These are phyloP conservation scores for Accipiter virgatus DNA, from an alignment of 2,113 vertebrate species.

Conservation along the genomic window DNA sequence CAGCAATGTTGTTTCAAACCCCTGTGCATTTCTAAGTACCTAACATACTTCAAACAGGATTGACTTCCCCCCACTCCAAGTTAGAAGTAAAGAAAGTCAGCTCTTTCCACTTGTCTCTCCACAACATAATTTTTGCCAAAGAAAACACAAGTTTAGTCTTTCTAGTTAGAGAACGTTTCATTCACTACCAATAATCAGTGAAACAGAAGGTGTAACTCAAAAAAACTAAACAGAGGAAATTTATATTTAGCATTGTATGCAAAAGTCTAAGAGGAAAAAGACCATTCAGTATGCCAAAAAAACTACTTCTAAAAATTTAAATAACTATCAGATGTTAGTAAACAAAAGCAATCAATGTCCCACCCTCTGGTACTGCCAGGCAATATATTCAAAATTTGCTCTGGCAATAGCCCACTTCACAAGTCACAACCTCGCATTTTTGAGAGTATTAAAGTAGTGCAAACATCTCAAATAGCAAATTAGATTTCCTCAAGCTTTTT, in stretches of 20 bases:
- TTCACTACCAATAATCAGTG: background rate
- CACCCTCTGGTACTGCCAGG: background rate
- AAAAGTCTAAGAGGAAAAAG: background rate
- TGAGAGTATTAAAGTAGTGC: background rate
- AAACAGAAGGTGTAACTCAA: background rate
- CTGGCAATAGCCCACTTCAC: background rate
- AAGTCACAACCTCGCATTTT: background rate
- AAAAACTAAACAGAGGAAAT: background rate
- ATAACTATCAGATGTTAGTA: background rate
- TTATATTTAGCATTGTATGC: background rate
- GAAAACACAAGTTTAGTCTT: background rate
- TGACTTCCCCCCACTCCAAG: no score
- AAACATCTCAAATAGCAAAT: background rate
- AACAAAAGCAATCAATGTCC: background rate
- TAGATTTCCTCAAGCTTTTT: background rate
- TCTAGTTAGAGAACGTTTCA: background rate
- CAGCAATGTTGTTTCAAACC: background rate
- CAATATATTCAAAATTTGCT: background rate
- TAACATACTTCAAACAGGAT: background rate
- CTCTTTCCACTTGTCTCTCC: background rate
- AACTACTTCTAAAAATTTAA: background rate
- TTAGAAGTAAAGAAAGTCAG: background rate
- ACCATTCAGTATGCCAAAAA: background rate
- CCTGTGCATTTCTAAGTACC: background rate
- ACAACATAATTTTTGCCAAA: background rate